Evolutionary conservation across 2,888 invertebrate species (phyloP).

Genomic region (Patella ulyssiponensis): DNA sequence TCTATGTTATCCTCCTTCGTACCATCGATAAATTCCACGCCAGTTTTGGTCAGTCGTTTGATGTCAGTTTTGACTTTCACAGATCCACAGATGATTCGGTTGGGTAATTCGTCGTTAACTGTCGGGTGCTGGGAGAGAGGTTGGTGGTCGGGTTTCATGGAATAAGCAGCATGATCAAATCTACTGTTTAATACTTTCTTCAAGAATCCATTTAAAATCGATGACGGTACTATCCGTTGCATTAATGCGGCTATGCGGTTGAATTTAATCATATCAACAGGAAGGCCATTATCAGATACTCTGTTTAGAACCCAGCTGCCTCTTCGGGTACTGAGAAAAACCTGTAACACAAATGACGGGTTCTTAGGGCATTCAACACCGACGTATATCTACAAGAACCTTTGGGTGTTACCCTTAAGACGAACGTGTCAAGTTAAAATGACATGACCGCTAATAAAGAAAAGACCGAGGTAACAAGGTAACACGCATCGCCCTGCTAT

Average conservation of each 20-base stretch:
- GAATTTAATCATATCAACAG: constrained; percentile 54
- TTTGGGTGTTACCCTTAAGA: too few species aligned
- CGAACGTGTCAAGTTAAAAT: too few species aligned
- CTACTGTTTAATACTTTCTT: constrained; percentile 52
- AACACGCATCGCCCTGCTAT: too few species aligned
- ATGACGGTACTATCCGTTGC: constrained; percentile 31
- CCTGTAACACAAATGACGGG: constrained; percentile 49
- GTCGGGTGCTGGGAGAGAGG: constrained; percentile 61
- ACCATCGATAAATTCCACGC: constrained; percentile 65
- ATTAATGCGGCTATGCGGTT: constrained; percentile 32
- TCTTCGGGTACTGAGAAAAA: constrained; percentile 71
- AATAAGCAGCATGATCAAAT: constrained; percentile 71
- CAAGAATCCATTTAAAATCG: constrained; percentile 19
- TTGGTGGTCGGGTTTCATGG: constrained; percentile 69
- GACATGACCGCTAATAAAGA: too few species aligned
- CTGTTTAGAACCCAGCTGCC: constrained; percentile 73
- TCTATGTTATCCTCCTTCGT: constrained; percentile 65
- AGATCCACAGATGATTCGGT: constrained; percentile 67
- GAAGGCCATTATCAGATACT: constrained; percentile 57
- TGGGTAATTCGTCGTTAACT: constrained; percentile 72
- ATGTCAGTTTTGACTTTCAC: constrained; percentile 67
- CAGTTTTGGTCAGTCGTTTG: constrained; percentile 55
- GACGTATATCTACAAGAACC: too few species aligned
- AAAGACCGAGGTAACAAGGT: too few species aligned
- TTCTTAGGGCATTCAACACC: too few species aligned